Percentiles rank a stretch among this genome's conserved stretches.
These are phyloP conservation scores for Scaptomyza hsui DNA, from an alignment of 1,140 invertebrate species.

Conservation along the genomic window DNA sequence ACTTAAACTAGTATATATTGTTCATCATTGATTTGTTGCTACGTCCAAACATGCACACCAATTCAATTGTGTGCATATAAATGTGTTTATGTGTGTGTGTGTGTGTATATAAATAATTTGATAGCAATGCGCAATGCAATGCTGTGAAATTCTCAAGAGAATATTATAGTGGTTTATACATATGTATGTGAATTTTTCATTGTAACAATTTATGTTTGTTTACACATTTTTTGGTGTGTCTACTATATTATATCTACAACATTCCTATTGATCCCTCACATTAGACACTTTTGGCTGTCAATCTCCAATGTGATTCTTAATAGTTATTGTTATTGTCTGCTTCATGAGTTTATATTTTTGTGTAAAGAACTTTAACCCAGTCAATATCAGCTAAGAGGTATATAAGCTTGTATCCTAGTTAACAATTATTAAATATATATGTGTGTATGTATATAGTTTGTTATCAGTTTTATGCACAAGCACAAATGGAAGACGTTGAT, in stretches of 20 bases:
- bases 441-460: constrained; percentile 15
- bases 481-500: constrained; percentile 67
- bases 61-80: constrained; percentile 7
- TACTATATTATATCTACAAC: background rate
- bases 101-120: constrained; percentile 27
- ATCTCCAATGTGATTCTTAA: background rate
- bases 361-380: constrained; percentile 10
- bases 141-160: background rate
- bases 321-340: constrained; percentile 33
- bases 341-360: constrained; percentile 18
- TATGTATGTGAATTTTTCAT: too few species aligned
- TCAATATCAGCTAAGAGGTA: constrained; percentile 51
- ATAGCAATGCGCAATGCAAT: constrained; percentile 10
- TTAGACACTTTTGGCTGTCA: constrained; percentile 16
- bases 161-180: background rate
- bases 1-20: constrained; percentile 24
- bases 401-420: constrained; percentile 32
- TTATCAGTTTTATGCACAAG: constrained; percentile 35
- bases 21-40: constrained; percentile 38
- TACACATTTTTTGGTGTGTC: background rate
- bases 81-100: constrained; percentile 2
- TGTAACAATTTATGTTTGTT: constrained; percentile 13
- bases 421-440: constrained; percentile 49
- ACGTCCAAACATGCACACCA: constrained; percentile 5
- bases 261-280: background rate